Evolutionary conservation across 2,888 invertebrate species (phyloP).

Genomic region (Priocnemis perturbator): DNA sequence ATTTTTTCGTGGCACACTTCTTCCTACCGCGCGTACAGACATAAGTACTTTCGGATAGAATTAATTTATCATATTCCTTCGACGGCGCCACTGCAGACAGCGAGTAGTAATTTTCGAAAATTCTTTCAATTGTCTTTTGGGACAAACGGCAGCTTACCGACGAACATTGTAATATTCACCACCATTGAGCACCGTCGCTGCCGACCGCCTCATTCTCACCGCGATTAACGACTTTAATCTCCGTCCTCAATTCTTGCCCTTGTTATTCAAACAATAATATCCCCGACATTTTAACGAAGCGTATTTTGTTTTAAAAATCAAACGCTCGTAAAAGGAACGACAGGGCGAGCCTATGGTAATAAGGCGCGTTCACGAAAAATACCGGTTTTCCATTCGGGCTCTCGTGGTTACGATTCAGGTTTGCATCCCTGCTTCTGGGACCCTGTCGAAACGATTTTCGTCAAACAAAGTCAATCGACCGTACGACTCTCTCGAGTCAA

Average conservation of each 20-base stretch:
- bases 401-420: slow-evolving; percentile 55
- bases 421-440: slow-evolving; percentile 52
- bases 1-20: no score
- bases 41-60: no score
- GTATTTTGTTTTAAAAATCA: slow-evolving; percentile 16
- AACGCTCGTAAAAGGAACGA: slow-evolving; percentile 36
- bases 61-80: no score
- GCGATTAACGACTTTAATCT: slow-evolving; percentile 6
- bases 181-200: no score
- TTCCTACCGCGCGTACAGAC: no score
- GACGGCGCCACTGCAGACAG: no score
- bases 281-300: slow-evolving; percentile 12
- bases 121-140: no score
- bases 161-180: no score
- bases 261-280: slow-evolving; percentile 10
- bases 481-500: slow-evolving; percentile 53
- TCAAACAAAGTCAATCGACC: slow-evolving; percentile 57
- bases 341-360: slow-evolving; percentile 55
- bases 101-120: no score
- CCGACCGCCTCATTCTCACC: no score
- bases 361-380: slow-evolving; percentile 55
- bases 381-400: slow-evolving; percentile 52
- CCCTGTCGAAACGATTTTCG: slow-evolving; percentile 57
- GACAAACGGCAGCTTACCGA: no score
- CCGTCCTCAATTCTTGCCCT: slow-evolving; percentile 8